phyloP scores from a whole-genome alignment of 2,113 vertebrate genomes.

The Felis chaus region DNA sequence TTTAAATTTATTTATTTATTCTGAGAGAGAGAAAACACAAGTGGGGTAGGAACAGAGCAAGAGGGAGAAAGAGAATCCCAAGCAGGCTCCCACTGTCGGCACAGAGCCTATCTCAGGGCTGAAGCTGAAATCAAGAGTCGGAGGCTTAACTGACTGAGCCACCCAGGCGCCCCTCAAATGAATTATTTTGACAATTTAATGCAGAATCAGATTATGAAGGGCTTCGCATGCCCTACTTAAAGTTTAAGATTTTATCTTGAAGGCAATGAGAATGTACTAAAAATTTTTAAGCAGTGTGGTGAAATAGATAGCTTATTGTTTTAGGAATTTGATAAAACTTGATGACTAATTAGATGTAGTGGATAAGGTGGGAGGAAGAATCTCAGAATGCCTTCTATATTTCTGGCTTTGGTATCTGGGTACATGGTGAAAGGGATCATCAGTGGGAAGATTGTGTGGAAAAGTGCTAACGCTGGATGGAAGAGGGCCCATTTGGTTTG shows the following conservation, averaged over 20 bases:
- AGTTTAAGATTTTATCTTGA: conserved; percentile 13
- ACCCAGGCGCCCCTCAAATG: not conserved
- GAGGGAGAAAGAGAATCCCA: no score
- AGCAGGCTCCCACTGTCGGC: no score
- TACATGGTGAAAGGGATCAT: not conserved
- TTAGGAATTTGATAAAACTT: not conserved
- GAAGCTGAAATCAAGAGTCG: no score
- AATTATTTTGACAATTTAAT: conserved; percentile 40
- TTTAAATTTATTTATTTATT: no score
- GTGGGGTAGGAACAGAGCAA: no score
- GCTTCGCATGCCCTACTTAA: not conserved
- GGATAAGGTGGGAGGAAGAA: not conserved
- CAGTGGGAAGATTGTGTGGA: not conserved
- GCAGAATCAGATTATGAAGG: not conserved
- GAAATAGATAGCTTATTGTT: not conserved
- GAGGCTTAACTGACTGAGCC: no score
- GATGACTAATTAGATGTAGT: not conserved
- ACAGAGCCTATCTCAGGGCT: no score
- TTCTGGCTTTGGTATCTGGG: not conserved
- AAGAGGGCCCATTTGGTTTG: not conserved
- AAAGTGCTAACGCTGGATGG: not conserved
- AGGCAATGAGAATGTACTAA: not conserved
- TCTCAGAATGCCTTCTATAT: not conserved
- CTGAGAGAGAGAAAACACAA: no score
- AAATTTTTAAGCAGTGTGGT: not conserved